These are phyloP conservation scores for Punctoribates punctum DNA, from an alignment of 2,888 invertebrate species.

Conservation along the genomic window DNA sequence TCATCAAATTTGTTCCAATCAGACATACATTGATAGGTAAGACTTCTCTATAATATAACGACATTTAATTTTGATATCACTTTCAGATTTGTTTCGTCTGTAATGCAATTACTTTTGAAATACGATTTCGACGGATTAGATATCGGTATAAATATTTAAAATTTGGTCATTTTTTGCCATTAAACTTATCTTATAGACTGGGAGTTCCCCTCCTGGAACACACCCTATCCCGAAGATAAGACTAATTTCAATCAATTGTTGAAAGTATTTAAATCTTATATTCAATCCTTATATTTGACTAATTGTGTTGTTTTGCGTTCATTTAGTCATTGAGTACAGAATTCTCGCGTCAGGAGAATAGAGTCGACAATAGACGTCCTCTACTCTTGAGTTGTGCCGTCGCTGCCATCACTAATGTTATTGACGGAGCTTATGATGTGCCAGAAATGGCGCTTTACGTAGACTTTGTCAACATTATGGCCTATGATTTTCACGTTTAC, in stretches of 20 bases:
- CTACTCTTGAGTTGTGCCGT: conserved; percentile 69
- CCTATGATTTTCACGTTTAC: conserved; percentile 81
- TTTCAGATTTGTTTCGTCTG: conserved; percentile 50
- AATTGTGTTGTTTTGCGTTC: background rate
- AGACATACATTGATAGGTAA: background rate
- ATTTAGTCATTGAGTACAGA: background rate
- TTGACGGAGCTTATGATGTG: conserved; percentile 73
- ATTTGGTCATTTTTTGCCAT: background rate
- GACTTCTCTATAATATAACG: background rate
- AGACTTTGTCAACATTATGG: conserved; percentile 82
- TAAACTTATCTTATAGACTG: conserved; percentile 49
- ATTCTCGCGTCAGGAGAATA: conserved; percentile 8
- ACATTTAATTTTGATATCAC: background rate
- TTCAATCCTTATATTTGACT: background rate
- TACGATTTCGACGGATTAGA: conserved; percentile 51
- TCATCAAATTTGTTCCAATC: conserved; percentile 17
- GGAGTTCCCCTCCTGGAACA: conserved; percentile 71
- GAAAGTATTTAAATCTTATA: conserved; percentile 63
- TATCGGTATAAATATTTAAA: background rate
- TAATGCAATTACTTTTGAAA: conserved; percentile 47
- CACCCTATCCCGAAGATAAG: conserved; percentile 57
- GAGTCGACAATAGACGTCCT: background rate
- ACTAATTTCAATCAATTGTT: conserved; percentile 45
- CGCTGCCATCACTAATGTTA: conserved; percentile 71
- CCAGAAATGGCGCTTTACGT: conserved; percentile 71